A percentile compares a stretch with the other conserved stretches of the same genome.
phyloP scores from a whole-genome alignment of 2,113 vertebrate species.

The Panurus biarmicus region DNA sequence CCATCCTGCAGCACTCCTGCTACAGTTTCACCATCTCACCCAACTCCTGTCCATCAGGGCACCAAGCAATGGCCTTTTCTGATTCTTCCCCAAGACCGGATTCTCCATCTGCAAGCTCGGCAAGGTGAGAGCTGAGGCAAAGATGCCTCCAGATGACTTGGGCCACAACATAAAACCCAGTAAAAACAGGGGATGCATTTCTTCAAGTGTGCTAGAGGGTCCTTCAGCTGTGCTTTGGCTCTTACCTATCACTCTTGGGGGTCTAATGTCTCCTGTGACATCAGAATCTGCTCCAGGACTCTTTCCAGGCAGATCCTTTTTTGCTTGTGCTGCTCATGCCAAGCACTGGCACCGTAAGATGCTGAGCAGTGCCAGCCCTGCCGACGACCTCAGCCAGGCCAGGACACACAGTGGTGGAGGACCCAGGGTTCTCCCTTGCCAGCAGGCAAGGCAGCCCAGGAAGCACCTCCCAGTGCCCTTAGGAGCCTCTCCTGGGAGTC shows the following conservation, averaged over 20 bases:
- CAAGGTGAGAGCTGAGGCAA: neutral
- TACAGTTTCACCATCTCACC: neutral
- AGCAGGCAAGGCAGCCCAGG: neutral
- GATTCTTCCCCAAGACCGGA: neutral
- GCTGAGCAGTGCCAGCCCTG: neutral
- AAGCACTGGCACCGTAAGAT: neutral
- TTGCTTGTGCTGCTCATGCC: neutral
- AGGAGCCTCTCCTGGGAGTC: neutral
- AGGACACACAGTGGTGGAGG: fast-evolving
- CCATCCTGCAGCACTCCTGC: neutral
- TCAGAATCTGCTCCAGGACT: neutral
- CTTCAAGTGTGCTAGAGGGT: no score
- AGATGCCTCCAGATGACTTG: neutral
- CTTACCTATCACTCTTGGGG: neutral
- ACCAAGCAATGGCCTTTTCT: neutral
- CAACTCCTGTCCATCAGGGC: neutral
- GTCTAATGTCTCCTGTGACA: fast-evolving
- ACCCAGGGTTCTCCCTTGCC: neutral
- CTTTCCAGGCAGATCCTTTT: neutral
- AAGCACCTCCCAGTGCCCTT: neutral
- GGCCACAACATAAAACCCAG: neutral
- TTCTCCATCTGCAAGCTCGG: neutral
- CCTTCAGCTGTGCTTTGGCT: neutral
- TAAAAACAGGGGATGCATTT: fast-evolving
- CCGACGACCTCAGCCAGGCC: neutral